Base-by-base conservation (phyloP, 2,888 invertebrate species). In the Melanostoma scalare region DNA sequence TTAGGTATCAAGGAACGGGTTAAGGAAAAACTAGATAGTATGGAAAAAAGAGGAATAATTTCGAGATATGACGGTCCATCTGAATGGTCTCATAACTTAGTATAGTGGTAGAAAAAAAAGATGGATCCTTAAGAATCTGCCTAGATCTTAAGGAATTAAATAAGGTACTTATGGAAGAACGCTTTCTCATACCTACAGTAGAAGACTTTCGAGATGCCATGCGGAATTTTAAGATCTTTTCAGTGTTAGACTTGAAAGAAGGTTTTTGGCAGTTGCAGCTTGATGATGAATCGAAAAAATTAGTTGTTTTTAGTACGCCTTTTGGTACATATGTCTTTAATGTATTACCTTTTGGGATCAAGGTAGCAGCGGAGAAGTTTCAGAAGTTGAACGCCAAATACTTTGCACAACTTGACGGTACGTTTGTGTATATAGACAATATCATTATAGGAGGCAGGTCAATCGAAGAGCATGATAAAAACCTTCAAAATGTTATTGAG, bases 281-380 rank as follows among this genome's bases (percentile, higher is more conserved):
- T 9, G 61, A 36, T 30, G 46, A 55, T 2, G 56, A 65, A 36
- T 52, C 65, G 8, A 30, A 78, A n/a, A 78, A 79, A 48, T 46
- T 85, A 0, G 80, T 78, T n/a, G 79, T 85, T 8, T 85, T 86
- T 10, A 71, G 67, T 48, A 85, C 81, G 5, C 80, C 85, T 0
- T 84, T 77, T 55, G 79, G 82, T 20, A 58, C 58, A 33, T 81
- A 63, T 33, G 31, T 36, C 33, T 68, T 58, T 60, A 53, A 58
- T 2, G 50, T 42, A 3, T 42, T 75, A 38, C 68, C 38, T 2
- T 4, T 33, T 4, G 53, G 4, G n/a, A n/a, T n/a, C n/a, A n/a
- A n/a, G n/a, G n/a, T n/a, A n/a, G 46, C 48, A 31, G 30, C 69
- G 4, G 58, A 69, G 9, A 63, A 50, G 10, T 74, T 77, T 40